These are phyloP conservation scores for Parochlus steinenii DNA, from an alignment of 2,888 invertebrate species.

Conservation along the genomic window DNA sequence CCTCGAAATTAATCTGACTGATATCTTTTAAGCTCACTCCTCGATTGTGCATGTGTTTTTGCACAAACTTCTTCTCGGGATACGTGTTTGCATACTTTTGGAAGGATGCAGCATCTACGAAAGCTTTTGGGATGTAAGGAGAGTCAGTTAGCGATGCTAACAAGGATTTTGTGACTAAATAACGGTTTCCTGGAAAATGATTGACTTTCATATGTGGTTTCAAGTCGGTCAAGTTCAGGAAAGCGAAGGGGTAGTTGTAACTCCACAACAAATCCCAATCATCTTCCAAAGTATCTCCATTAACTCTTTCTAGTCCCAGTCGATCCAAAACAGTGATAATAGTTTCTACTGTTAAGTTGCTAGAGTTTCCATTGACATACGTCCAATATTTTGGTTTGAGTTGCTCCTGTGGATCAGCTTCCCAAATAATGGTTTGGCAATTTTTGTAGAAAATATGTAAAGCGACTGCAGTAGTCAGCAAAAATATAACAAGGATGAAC, in stretches of 20 bases:
- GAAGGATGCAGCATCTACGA: constrained; percentile 56
- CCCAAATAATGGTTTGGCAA: too few relatives aligned
- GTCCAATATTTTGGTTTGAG: constrained; percentile 37
- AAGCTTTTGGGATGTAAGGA: constrained; percentile 71
- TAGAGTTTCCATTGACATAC: constrained; percentile 35
- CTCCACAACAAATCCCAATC: constrained; percentile 88
- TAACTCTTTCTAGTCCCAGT: constrained; percentile 50
- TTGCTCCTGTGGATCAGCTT: too few relatives aligned
- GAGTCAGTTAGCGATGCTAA: constrained; percentile 64
- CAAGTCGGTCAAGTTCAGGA: constrained; percentile 36
- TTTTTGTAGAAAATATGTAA: too few relatives aligned
- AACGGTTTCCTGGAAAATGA: constrained; percentile 78
- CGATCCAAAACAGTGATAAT: constrained; percentile 61
- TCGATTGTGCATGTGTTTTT: constrained; percentile 79
- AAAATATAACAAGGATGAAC: too few relatives aligned
- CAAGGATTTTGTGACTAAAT: constrained; percentile 83
- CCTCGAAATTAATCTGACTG: constrained; percentile 48
- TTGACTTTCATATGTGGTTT: constrained; percentile 63
- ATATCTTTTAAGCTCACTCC: constrained; percentile 61
- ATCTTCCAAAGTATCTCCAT: constrained; percentile 29
- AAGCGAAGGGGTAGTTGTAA: constrained; percentile 77
- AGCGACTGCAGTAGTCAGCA: too few relatives aligned
- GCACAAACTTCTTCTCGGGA: constrained; percentile 59
- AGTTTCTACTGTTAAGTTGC: constrained; percentile 47
- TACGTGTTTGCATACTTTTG: constrained; percentile 46